phyloP scores from a whole-genome alignment of 2,888 invertebrate genomes.

The Microctonus aethiopoides region DNA sequence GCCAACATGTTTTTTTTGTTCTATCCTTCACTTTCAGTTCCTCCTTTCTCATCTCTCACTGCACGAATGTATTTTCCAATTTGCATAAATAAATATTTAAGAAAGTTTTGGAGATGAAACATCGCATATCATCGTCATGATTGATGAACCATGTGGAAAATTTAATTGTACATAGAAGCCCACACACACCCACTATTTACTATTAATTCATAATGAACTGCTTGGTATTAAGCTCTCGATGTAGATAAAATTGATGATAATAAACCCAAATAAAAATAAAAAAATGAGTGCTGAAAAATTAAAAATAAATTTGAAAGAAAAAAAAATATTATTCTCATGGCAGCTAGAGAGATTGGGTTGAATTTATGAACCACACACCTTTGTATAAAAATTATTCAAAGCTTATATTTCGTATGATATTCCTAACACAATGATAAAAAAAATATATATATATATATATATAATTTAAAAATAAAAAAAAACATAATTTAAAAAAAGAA shows the following conservation, averaged over 20 bases:
- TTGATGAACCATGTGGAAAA: constrained; percentile 10
- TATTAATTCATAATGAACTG: neutral
- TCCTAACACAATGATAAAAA: neutral
- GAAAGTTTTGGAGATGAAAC: constrained; percentile 38
- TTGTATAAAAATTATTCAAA: neutral
- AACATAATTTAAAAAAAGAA: neutral
- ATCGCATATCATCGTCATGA: constrained; percentile 34
- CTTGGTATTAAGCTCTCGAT: neutral
- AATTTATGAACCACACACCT: neutral
- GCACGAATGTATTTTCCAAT: constrained; percentile 40
- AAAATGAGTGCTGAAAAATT: neutral
- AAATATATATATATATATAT: neutral
- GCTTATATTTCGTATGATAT: neutral
- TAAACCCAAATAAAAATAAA: neutral
- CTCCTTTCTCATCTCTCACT: neutral
- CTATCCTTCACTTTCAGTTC: neutral
- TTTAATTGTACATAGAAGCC: constrained; percentile 4
- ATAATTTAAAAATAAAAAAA: too few species aligned
- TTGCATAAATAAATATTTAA: constrained; percentile 47
- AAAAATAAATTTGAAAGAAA: neutral
- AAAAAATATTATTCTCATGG: neutral
- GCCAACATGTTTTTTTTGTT: neutral
- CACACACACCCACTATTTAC: neutral
- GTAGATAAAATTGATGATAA: neutral
- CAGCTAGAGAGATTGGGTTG: neutral